Conservation (phyloP, 1,140 invertebrate genomes). For the Aphaenogaster rudis region DNA sequence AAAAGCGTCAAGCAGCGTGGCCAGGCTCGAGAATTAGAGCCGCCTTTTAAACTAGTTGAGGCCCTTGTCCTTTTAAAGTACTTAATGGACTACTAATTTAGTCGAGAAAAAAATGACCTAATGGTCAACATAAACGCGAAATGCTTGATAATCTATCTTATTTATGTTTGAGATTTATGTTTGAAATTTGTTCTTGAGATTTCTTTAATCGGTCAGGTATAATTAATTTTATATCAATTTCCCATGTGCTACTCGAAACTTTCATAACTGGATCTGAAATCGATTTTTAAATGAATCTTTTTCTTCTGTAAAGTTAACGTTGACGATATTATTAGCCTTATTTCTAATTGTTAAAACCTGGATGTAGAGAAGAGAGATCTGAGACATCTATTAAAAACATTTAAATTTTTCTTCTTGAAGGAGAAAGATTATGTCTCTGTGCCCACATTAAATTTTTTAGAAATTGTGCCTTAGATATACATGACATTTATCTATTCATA, state of each 20-base stretch:
- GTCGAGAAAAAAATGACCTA: neutral
- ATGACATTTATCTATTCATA: neutral
- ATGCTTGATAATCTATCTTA: neutral
- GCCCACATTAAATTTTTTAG: neutral
- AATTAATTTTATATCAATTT: neutral
- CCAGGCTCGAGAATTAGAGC: neutral
- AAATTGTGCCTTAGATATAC: neutral
- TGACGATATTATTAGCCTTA: neutral
- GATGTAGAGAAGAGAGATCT: neutral
- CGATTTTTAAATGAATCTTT: neutral
- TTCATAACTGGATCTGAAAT: neutral
- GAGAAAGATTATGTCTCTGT: neutral
- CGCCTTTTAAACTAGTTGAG: neutral
- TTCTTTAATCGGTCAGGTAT: neutral
- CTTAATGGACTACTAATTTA: neutral
- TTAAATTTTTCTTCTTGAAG: neutral
- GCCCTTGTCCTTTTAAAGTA: neutral
- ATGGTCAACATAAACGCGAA: neutral
- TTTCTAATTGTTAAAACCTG: neutral
- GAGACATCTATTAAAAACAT: neutral
- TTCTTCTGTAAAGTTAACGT: neutral
- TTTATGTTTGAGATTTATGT: neutral
- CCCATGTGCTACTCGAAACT: neutral
- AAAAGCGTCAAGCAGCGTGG: conserved; percentile 1
- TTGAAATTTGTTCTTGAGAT: neutral